Evolutionary conservation across 2,888 invertebrate species (phyloP), one percentile per base, ranked within the genome.

Genomic region (Melanotus villosus): DNA sequence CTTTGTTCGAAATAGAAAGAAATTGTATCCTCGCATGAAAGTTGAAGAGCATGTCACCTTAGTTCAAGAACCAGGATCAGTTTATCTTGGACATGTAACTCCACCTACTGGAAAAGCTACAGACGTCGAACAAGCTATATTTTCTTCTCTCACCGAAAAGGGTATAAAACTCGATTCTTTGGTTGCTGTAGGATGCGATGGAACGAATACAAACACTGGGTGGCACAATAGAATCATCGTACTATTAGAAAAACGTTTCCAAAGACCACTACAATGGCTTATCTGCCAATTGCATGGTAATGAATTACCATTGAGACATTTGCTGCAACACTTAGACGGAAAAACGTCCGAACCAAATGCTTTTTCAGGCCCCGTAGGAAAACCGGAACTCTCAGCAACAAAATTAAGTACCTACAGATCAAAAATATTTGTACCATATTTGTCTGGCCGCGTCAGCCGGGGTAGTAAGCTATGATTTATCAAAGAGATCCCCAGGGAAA

Each of bases 281-380:
- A 19, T 43, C n/a, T 43, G 43, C 43, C 43, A 43, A 43, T 43
- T 43, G 5, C 34, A 34, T 34, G 5, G n/a, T n/a, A n/a, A n/a
- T 34, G 10, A n/a, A 34, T 34, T 5, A n/a, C 5, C 34, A n/a
- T n/a, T n/a, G n/a, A n/a, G n/a, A n/a, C n/a, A n/a, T n/a, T n/a
- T n/a, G n/a, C n/a, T n/a, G n/a, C n/a, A n/a, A n/a, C n/a, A n/a
- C n/a, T n/a, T n/a, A n/a, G n/a, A n/a, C n/a, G n/a, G n/a, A n/a
- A n/a, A 5, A 10, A 34, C 34, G 2, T 9, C 10, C 34, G 34
- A n/a, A 34, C 10, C 34, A 6, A 9, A 3, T 9, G 34, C 10
- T 10, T 34, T 34, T 9, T 6, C n/a, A 2, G 34, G 34, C 5
- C 34, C 34, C 10, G 10, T 34, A 6, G 34, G 34, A 10, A 6